Evolutionary conservation across 2,888 invertebrate species (phyloP).

Genomic region (Acronicta aceris): DNA sequence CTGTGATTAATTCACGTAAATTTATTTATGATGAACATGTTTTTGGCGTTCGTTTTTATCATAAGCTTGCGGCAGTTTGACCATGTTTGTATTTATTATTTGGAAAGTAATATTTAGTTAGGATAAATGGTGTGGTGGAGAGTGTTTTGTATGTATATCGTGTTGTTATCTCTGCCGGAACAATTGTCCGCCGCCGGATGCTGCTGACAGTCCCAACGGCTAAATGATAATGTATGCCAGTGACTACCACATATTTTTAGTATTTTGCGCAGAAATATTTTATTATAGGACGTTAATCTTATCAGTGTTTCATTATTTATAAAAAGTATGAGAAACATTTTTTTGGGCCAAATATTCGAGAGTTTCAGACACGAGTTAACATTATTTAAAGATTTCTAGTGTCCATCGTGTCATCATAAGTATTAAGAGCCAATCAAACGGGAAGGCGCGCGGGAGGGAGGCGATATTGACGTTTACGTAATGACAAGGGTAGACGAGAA

Average conservation of each 20-base stretch:
- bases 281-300: constrained; percentile 1
- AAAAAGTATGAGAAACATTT: too few species aligned
- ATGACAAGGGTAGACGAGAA: constrained; percentile 45
- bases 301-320: constrained; percentile 5
- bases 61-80: constrained; percentile 21
- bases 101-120: constrained; percentile 40
- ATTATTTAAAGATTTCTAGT: too few species aligned
- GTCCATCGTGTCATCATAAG: too few species aligned
- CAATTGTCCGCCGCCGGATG: constrained; percentile 59
- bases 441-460: constrained; percentile 4
- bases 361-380: neutral
- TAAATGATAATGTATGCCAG: constrained; percentile 57
- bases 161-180: constrained; percentile 62
- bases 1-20: constrained; percentile 29
- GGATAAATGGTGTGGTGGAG: constrained; percentile 29
- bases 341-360: too few species aligned
- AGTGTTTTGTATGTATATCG: constrained; percentile 43
- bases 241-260: constrained; percentile 34
- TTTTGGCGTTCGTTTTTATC: constrained; percentile 25
- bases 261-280: constrained; percentile 34
- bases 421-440: constrained; percentile 5
- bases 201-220: constrained; percentile 48
- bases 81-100: constrained; percentile 25
- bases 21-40: constrained; percentile 26
- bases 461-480: constrained; percentile 36